These are phyloP conservation scores for Gasteruption jaculator DNA, from an alignment of 2,888 invertebrate species.

Conservation along the genomic window DNA sequence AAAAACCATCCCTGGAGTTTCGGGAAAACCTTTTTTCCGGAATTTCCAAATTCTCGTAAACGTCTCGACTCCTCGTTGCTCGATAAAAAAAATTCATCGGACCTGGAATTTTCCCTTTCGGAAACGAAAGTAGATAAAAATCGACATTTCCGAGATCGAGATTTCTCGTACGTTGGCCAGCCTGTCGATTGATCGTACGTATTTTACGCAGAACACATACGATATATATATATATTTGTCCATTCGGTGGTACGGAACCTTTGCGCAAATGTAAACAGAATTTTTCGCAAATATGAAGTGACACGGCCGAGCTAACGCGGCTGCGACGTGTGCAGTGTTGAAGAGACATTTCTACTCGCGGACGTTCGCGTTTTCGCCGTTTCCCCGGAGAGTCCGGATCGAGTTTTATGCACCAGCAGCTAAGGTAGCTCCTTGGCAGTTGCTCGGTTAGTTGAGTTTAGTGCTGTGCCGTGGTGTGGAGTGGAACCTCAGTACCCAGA, in stretches of 20 bases:
- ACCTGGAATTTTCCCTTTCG: no score
- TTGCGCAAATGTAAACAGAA: slow-evolving; percentile 41
- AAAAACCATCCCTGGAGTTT: no score
- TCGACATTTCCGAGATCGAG: no score
- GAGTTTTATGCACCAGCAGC: no score
- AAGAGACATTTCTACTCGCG: slow-evolving; percentile 19
- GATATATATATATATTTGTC: slow-evolving; percentile 26
- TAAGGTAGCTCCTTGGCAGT: no score
- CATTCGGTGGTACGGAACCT: slow-evolving; percentile 21
- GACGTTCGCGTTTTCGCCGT: slow-evolving; percentile 7
- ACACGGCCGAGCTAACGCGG: slow-evolving; percentile 31
- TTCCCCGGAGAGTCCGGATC: no score
- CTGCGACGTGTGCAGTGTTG: slow-evolving; percentile 25
- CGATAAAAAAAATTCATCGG: no score
- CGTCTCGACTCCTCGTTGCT: no score
- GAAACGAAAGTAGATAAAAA: no score
- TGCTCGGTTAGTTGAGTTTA: no score
- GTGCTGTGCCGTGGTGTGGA: slow-evolving; percentile 23
- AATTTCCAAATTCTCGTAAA: no score
- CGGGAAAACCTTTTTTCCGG: no score
- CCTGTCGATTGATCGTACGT: slow-evolving; percentile 41
- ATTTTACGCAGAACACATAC: slow-evolving; percentile 37
- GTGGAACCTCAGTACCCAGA: slow-evolving; percentile 21
- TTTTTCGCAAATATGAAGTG: slow-evolving; percentile 37
- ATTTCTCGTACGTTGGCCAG: slow-evolving; percentile 29